Percentiles rank a stretch among this genome's conserved stretches.
These are phyloP conservation scores for Gymnarchus niloticus DNA, from an alignment of 2,113 vertebrate genomes.

Conservation along the genomic window DNA sequence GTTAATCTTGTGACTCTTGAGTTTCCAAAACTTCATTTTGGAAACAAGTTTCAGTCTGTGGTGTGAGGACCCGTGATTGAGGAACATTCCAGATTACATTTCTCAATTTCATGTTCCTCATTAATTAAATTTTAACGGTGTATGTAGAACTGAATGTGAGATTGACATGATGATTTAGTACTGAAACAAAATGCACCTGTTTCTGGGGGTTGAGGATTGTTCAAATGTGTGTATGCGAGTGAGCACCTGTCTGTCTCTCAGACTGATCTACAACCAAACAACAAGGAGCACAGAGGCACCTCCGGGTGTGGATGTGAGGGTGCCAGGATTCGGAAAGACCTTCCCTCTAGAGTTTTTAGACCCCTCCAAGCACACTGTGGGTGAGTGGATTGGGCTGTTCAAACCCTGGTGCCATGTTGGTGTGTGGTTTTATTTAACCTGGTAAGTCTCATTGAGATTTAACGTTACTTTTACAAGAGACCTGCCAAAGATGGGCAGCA, in stretches of 20 bases:
- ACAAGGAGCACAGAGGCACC: conserved; percentile 71
- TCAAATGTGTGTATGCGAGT: not conserved
- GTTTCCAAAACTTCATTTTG: too few relatives aligned
- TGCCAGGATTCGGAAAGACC: conserved; percentile 88
- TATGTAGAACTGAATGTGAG: not conserved
- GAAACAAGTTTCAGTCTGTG: not conserved
- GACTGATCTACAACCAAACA: conserved; percentile 84
- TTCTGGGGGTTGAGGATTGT: not conserved
- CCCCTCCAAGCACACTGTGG: conserved; percentile 81
- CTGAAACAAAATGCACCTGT: not conserved
- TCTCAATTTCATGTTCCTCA: conserved; percentile 3
- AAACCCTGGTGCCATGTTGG: not conserved
- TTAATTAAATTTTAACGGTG: not conserved
- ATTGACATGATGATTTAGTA: not conserved
- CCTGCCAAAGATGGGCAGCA: too few relatives aligned
- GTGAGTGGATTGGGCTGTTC: conserved; percentile 62
- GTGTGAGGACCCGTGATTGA: too few relatives aligned
- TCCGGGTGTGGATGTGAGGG: conserved; percentile 78
- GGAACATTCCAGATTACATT: not conserved
- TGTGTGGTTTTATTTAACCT: too few relatives aligned
- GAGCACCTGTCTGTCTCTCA: conserved; percentile 37
- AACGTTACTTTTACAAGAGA: too few relatives aligned
- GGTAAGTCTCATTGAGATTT: too few relatives aligned
- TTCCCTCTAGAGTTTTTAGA: conserved; percentile 89
- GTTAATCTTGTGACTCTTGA: not conserved